These are phyloP conservation scores for Eolophus roseicapilla DNA, from an alignment of 2,113 vertebrate species.

Conservation along the genomic window DNA sequence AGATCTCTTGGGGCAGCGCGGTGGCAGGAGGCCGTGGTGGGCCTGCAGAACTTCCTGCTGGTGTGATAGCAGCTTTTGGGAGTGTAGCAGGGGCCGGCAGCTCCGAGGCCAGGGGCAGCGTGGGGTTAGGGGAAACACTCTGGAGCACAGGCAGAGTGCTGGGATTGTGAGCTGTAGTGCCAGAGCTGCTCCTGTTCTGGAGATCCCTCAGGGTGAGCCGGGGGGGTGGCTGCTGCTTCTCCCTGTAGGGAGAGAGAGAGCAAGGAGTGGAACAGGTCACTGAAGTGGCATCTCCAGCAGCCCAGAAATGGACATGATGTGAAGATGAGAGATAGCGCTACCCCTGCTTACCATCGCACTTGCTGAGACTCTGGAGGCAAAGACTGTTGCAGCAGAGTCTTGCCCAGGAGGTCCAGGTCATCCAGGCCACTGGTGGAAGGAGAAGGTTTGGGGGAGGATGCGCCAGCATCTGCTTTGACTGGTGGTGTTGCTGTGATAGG, in stretches of 20 bases:
- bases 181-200: constrained; percentile 80
- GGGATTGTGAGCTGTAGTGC: constrained; percentile 7
- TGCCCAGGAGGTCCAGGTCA: constrained; percentile 91
- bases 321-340: fast-evolving
- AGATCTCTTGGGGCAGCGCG: constrained; percentile 72
- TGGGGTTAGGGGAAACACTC: constrained; percentile 58
- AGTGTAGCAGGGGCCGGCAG: background rate
- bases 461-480: constrained; percentile 49
- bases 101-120: constrained; percentile 45
- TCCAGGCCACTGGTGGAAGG: constrained; percentile 81
- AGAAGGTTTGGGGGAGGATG: constrained; percentile 14
- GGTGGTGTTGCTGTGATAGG: constrained; percentile 21
- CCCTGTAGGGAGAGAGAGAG: constrained; percentile 71
- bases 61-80: background rate
- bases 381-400: constrained; percentile 91
- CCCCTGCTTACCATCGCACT: constrained; percentile 87
- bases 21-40: constrained; percentile 26
- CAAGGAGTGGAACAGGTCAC: background rate
- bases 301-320: background rate
- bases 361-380: constrained; percentile 90
- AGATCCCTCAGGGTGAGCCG: constrained; percentile 89
- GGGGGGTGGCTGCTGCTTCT: constrained; percentile 85
- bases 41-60: constrained; percentile 18
- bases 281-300: background rate
- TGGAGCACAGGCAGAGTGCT: constrained; percentile 1